Evolutionary conservation across 2,113 vertebrate species (phyloP).

Genomic region (Heterotilapia buettikoferi): DNA sequence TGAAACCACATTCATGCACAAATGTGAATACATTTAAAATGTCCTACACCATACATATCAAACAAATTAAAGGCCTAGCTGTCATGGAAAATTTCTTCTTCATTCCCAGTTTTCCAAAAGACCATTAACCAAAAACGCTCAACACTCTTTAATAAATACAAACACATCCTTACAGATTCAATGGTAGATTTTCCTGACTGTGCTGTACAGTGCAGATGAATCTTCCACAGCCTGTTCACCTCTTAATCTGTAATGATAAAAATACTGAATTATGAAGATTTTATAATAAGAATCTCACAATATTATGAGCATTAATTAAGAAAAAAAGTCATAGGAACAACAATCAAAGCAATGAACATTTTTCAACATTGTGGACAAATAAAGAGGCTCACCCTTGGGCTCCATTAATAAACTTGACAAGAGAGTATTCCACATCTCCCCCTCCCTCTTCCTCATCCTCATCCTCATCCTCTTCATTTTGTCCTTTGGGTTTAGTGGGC

Average conservation of each 20-base stretch:
- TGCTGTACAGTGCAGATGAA: background rate
- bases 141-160: background rate
- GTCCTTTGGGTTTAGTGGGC: background rate
- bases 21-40: background rate
- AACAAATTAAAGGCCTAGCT: background rate
- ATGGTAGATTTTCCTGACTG: background rate
- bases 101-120: background rate
- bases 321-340: rapidly evolving
- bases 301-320: rapidly evolving
- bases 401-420: background rate
- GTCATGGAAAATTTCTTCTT: background rate
- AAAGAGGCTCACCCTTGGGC: background rate
- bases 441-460: rapidly evolving
- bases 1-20: background rate
- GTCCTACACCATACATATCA: background rate
- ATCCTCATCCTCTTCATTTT: background rate
- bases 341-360: rapidly evolving
- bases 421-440: background rate
- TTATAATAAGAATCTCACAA: background rate
- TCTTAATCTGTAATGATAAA: background rate
- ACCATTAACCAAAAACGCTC: rapidly evolving
- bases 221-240: background rate
- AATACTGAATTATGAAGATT: background rate
- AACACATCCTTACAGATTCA: background rate
- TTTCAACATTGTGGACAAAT: background rate